Evolutionary conservation across 2,797 vertebrate genomes (phyloP).

Genomic region (Cyclura pinguis): DNA sequence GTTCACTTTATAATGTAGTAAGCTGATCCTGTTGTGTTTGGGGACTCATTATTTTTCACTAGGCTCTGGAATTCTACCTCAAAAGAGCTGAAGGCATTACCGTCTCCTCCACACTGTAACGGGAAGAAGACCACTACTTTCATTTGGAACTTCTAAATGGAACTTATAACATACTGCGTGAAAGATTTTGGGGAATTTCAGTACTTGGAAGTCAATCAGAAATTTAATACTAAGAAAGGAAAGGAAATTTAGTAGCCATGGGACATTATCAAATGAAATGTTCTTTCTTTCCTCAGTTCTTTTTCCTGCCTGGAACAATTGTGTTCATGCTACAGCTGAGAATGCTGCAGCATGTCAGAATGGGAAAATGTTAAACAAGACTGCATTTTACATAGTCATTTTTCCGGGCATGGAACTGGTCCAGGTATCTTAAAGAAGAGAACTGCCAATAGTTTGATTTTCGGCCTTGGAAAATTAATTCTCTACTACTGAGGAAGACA

Average conservation of each 20-base stretch:
- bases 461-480: conserved; percentile 19
- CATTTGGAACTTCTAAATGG: not conserved
- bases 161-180: not conserved
- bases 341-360: not conserved
- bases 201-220: not conserved
- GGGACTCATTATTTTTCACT: not conserved
- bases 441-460: not conserved
- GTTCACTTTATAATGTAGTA: not conserved
- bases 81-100: not conserved
- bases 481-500: conserved; percentile 4
- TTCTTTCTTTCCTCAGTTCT: not conserved
- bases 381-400: not conserved
- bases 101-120: not conserved
- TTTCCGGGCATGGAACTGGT: not conserved
- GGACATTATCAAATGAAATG: not conserved
- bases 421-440: not conserved
- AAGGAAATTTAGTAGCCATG: not conserved
- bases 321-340: not conserved
- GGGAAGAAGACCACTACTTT: not conserved
- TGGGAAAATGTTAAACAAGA: not conserved
- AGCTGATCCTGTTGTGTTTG: not conserved
- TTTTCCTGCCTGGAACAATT: not conserved
- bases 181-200: not conserved
- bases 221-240: not conserved
- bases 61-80: not conserved